phyloP scores from a whole-genome alignment of 1,140 invertebrate genomes.

The Drosophila suzukii region DNA sequence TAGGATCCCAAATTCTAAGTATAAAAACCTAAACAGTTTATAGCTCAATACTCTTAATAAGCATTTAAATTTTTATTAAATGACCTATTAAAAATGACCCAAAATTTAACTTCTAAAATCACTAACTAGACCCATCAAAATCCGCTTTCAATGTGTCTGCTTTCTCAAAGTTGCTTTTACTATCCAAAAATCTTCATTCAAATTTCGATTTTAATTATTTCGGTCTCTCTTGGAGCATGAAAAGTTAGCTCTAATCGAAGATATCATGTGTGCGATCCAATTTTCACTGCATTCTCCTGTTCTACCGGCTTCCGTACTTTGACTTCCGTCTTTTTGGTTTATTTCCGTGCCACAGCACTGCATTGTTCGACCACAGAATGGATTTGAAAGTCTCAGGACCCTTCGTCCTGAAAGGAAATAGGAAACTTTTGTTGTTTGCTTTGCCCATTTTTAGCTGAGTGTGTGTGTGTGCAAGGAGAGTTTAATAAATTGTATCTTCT shows the following conservation, averaged over 20 bases:
- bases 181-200: no score
- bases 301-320: neutral
- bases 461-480: constrained; percentile 25
- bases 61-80: no score
- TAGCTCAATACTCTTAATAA: neutral
- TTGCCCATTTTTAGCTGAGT: constrained; percentile 18
- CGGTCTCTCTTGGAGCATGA: no score
- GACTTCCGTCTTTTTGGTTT: constrained; percentile 7
- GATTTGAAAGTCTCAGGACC: constrained; percentile 1
- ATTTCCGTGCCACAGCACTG: neutral
- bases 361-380: constrained; percentile 15
- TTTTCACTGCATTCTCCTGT: constrained; percentile 3
- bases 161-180: no score
- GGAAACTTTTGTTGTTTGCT: constrained; percentile 49
- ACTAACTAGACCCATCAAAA: no score
- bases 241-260: no score
- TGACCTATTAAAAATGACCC: no score
- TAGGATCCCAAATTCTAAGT: neutral
- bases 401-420: constrained; percentile 17
- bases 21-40: neutral
- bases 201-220: no score
- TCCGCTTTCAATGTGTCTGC: no score
- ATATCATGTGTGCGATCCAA: neutral
- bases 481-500: constrained; percentile 70
- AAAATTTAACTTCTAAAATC: no score